Base-by-base conservation (phyloP, 2,888 invertebrate species). In the Melanchra persicariae region DNA sequence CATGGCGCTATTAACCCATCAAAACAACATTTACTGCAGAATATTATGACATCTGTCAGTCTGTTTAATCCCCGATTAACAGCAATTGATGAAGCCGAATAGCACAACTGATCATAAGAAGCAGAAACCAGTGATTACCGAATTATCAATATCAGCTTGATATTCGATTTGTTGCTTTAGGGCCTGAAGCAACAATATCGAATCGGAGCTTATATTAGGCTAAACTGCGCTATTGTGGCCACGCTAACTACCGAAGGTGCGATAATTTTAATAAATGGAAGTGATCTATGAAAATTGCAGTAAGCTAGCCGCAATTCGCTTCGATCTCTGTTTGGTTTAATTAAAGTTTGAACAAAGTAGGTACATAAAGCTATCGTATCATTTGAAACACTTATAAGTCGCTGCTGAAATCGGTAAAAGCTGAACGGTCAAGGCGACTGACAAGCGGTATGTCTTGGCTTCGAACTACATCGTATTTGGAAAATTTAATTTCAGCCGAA, bases 141-240 rank as follows among this genome's bases (percentile, higher is more conserved):
- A 43, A 58, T 78, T 22, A 78, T 34, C 47, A 45, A 24, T 58
- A 65, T 58, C 37, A 19, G 45, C 49, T 34, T 30, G 52, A 40
- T 52, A 47, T 79, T 64, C 47, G 52, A 54, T 62, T 49, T 62
- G 74, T 74, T 49, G 58, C 49, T 60, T 61, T 70, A 74, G 24
- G 24, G 5, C 45, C 24, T 49, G 19, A 49, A 60, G 47, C 26
- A 40, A 40, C 60, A 8, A n/a, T 72, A 61, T 51, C 40, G 24
- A 70, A 74, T 70, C 19, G 49, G n/a, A 26, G 57, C 45, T 61
- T 58, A 67, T 59, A 67, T 61, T 61, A 52, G 51, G 17, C 19
- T 58, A 26, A 65, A 57, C 22, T 64, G 47, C 2, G 52, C 45
- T 54, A 17, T 45, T n/a, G 43, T 40, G 49, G n/a, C 10, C 10